Base-by-base conservation (phyloP, 30 jellyfish, hydroid and myxozoan species). In the Mastigias papua region DNA sequence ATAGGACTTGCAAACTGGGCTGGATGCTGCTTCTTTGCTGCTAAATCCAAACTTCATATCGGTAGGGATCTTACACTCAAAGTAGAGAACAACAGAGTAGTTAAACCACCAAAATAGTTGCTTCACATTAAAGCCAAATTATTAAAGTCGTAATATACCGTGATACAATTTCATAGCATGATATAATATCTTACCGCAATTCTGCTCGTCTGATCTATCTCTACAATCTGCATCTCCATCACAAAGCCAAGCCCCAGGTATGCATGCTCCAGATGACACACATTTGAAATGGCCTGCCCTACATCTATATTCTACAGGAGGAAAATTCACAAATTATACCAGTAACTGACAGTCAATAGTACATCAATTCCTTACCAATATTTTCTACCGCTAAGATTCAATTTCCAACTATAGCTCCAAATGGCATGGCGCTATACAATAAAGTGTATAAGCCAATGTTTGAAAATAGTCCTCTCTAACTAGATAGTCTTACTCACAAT, bases 161-260 rank as follows among this genome's bases (percentile, higher is more conserved):
- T 7, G 46, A 63, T 19, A 63, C 13, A 27, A 10, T 63, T 10
- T 8, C 42, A 11, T 63, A 63, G 21, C 0, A n/a, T n/a, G n/a
- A n/a, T n/a, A n/a, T n/a, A n/a, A n/a, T n/a, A n/a, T 16, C 93
- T 85, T 73, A 85, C 94, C 94, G 62, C 94, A 85, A n/a, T 57
- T 63, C 13, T 30, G 34, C 60, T 85, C 94, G 64, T 85, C 94
- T 3, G 94, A 69, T 0, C 78, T 35, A 62, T 90, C 97, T 8
- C 26, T 42, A 69, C 97, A 90, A 50, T 90, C 97, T 1, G 3
- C 31, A 2, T 81, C 94, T 5, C 94, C 84, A 58, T 90, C 97
- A 77, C 97, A 90, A 48, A 73, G 78, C 91, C 93, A 90, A 34
- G 73, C 20, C 16, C 5, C 63, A 5, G 77, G 94, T 28, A 90